Conservation (phyloP, 2,888 invertebrate species). For the Volucella inanis region DNA sequence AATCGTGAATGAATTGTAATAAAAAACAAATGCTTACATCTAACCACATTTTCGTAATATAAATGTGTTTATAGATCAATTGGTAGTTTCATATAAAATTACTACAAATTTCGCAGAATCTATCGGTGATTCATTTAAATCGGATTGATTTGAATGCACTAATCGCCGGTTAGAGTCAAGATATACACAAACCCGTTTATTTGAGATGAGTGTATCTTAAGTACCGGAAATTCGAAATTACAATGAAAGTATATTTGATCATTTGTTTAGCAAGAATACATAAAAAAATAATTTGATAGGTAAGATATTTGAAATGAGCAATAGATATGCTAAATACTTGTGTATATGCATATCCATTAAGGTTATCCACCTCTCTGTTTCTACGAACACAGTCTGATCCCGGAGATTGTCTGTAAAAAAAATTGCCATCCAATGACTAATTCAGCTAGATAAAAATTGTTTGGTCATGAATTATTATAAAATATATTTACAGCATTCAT, state of each 20-base stretch:
- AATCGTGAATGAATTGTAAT: conserved; percentile 33
- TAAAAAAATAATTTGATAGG: not conserved
- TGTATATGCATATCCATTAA: no score
- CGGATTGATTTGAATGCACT: not conserved
- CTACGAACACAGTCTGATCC: no score
- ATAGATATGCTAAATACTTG: no score
- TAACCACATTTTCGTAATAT: not conserved
- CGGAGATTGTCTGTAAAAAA: no score
- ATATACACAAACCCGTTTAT: conserved; percentile 10
- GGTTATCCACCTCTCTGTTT: no score
- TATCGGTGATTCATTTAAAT: conserved; percentile 38
- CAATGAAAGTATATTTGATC: conserved; percentile 7
- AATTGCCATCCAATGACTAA: no score
- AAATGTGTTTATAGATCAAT: conserved; percentile 17
- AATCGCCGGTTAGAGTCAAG: conserved; percentile 1
- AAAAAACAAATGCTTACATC: no score
- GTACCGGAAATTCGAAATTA: conserved; percentile 40
- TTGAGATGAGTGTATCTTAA: conserved; percentile 24
- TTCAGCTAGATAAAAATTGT: no score
- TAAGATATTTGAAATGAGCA: no score
- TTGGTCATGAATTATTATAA: no score
- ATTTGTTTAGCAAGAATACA: not conserved
- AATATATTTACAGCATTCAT: no score
- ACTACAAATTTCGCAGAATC: conserved; percentile 19
- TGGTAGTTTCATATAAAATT: conserved; percentile 12